Percentiles rank a stretch among this genome's conserved stretches.
These are phyloP conservation scores for Melanchra persicariae DNA, from an alignment of 2,888 invertebrate species.

Conservation along the genomic window DNA sequence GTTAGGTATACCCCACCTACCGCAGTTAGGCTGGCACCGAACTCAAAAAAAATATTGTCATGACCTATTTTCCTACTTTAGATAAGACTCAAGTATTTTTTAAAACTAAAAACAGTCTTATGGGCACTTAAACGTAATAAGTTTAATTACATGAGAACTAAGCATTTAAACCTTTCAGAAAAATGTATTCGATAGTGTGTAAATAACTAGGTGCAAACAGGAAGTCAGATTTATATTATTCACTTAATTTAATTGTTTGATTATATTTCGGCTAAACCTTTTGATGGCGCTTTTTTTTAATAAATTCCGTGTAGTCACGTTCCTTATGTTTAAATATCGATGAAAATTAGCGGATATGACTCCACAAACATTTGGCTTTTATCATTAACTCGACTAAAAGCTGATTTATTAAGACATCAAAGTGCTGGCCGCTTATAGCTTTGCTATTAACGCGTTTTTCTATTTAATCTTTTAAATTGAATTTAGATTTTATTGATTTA, in stretches of 20 bases:
- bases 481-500: too few species aligned
- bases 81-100: too few species aligned
- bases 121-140: too few species aligned
- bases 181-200: conserved; percentile 9
- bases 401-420: conserved; percentile 49
- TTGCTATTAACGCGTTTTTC: background rate
- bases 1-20: too few species aligned
- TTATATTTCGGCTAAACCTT: conserved; percentile 31
- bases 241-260: conserved; percentile 25
- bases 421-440: conserved; percentile 32
- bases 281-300: conserved; percentile 33
- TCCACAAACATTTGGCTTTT: conserved; percentile 49
- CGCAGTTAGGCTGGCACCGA: too few species aligned
- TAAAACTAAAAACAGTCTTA: too few species aligned
- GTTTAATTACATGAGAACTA: too few species aligned
- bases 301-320: conserved; percentile 43
- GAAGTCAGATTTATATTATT: conserved; percentile 16
- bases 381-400: conserved; percentile 65
- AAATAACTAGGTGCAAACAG: conserved; percentile 27
- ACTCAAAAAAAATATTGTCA: too few species aligned
- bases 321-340: conserved; percentile 41
- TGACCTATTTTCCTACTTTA: too few species aligned
- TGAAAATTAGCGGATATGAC: conserved; percentile 49
- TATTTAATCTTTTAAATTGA: background rate
- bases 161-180: background rate